phyloP scores from a whole-genome alignment of 2,113 vertebrate species.

The Rousettus leschenaultii region DNA sequence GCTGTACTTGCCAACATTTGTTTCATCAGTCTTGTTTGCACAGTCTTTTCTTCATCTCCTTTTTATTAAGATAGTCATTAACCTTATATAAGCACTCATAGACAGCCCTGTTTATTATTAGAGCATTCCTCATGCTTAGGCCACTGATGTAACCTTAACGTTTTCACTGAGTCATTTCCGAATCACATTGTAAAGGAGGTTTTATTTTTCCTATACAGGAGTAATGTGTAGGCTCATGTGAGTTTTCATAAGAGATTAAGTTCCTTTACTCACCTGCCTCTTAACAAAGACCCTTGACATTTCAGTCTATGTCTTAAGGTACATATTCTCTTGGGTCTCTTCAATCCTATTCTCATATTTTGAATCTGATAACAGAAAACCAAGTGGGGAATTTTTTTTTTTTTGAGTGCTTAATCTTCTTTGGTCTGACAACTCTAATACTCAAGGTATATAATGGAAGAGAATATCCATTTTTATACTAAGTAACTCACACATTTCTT shows the following conservation, averaged over 20 bases:
- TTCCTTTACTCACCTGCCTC: background rate
- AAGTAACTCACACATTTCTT: constrained; percentile 28
- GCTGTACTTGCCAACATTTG: background rate
- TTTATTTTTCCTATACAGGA: background rate
- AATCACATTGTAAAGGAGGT: background rate
- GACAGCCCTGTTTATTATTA: background rate
- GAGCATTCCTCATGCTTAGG: background rate
- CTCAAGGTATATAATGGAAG: background rate
- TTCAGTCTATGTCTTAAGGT: background rate
- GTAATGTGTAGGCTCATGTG: background rate
- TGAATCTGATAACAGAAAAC: constrained; percentile 17
- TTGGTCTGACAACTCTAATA: background rate
- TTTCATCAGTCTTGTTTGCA: background rate
- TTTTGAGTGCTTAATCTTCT: background rate
- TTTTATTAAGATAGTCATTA: background rate
- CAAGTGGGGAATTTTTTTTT: background rate
- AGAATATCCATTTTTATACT: background rate
- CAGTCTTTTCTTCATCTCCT: background rate
- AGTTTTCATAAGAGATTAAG: background rate
- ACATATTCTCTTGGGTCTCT: background rate
- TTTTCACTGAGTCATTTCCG: background rate
- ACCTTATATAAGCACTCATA: background rate
- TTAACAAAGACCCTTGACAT: background rate
- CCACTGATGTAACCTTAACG: background rate
- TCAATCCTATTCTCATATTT: background rate